Conservation (phyloP, 2,113 vertebrate species). For the Salvator merianae region DNA sequence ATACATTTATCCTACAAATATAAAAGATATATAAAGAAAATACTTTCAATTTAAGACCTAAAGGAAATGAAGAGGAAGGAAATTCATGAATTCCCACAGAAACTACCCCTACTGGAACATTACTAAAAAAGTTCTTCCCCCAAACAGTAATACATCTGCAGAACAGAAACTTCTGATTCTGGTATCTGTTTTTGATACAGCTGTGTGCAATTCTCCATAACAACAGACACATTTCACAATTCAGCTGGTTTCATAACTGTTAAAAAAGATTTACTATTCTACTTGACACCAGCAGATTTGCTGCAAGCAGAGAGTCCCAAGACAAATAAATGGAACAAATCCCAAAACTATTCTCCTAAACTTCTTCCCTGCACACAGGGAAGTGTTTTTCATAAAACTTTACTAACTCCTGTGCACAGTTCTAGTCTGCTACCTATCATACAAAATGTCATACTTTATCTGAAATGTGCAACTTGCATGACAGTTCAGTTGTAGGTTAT, state of each 20-base stretch:
- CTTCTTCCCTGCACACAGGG: neutral
- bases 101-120: neutral
- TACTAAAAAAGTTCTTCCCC: neutral
- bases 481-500: slow-evolving; percentile 24
- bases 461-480: slow-evolving; percentile 42
- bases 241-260: slow-evolving; percentile 37
- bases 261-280: slow-evolving; percentile 35
- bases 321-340: slow-evolving; percentile 1
- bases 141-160: neutral
- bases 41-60: neutral
- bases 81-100: neutral
- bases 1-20: neutral
- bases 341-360: neutral
- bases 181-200: neutral
- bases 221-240: slow-evolving; percentile 20
- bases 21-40: neutral
- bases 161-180: slow-evolving; percentile 11
- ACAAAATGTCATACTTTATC: slow-evolving; percentile 48
- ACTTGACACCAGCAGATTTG: neutral
- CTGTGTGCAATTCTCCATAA: slow-evolving; percentile 4
- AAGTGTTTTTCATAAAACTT: slow-evolving; percentile 49
- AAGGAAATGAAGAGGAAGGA: neutral
- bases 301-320: neutral
- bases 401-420: slow-evolving; percentile 25
- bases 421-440: slow-evolving; percentile 20